Conservation (phyloP, 2,888 invertebrate species). For the Cerastis leucographa region DNA sequence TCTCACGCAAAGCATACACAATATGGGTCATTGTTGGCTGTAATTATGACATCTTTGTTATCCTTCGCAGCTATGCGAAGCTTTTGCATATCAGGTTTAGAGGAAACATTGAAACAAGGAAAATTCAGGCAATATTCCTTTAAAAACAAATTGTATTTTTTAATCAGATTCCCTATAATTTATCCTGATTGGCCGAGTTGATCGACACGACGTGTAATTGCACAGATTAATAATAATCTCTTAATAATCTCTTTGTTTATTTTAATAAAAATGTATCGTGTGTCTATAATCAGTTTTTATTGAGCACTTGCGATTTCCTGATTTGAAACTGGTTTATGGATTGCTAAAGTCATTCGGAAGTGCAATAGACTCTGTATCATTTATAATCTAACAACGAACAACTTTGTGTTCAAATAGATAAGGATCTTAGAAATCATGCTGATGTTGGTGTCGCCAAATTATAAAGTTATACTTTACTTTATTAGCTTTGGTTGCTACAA, state of each 20-base stretch:
- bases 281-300: constrained; percentile 21
- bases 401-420: constrained; percentile 22
- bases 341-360: constrained; percentile 55
- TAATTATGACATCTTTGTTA: constrained; percentile 27
- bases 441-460: neutral
- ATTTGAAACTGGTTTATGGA: constrained; percentile 56
- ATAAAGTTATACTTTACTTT: neutral
- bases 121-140: neutral
- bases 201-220: constrained; percentile 1
- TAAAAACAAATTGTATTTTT: neutral
- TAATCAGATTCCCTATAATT: neutral
- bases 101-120: neutral
- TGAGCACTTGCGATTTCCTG: constrained; percentile 60
- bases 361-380: constrained; percentile 47
- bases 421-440: constrained; percentile 11
- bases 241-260: constrained; percentile 45
- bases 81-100: neutral
- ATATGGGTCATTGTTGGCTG: constrained; percentile 35
- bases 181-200: neutral
- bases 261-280: constrained; percentile 30
- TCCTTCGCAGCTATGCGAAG: neutral
- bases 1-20: constrained; percentile 31
- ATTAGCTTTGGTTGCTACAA: constrained; percentile 1
- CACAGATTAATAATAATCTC: constrained; percentile 8
- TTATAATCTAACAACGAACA: neutral